These are phyloP conservation scores for Psittacula cyanocephala DNA, from an alignment of 2,113 vertebrate species.

Conservation along the genomic window DNA sequence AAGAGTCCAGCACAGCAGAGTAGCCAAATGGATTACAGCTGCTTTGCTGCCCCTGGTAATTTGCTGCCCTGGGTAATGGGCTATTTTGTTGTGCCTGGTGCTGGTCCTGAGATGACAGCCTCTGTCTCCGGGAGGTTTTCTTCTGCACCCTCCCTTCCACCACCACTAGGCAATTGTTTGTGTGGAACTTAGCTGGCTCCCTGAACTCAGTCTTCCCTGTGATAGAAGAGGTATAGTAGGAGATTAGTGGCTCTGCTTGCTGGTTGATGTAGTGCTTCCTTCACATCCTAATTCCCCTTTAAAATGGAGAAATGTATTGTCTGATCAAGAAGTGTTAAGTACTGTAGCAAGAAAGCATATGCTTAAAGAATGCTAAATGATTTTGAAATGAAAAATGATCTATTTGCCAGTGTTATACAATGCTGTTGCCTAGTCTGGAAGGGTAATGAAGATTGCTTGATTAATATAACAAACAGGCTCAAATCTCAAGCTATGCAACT, in stretches of 20 bases:
- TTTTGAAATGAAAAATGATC: slow-evolving; percentile 6
- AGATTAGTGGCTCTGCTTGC: not conserved
- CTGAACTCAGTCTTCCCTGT: not conserved
- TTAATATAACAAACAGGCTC: not conserved
- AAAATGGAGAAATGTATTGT: not conserved
- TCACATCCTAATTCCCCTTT: not conserved
- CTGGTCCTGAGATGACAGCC: not conserved
- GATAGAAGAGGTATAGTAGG: not conserved
- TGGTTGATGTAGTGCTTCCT: not conserved
- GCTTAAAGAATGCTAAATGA: not conserved
- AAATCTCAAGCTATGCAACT: not conserved
- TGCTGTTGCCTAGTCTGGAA: not conserved
- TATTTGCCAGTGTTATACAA: not conserved
- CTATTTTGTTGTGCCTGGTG: not conserved
- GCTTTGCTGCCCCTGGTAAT: not conserved
- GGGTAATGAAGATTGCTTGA: not conserved
- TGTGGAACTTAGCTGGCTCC: not conserved
- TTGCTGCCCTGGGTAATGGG: not conserved
- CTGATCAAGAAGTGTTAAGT: not conserved
- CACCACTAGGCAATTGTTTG: not conserved
- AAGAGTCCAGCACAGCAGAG: not conserved
- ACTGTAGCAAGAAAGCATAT: not conserved
- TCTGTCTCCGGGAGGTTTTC: not conserved
- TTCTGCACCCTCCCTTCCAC: not conserved
- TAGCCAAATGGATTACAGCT: not conserved